phyloP scores from a whole-genome alignment of 2,888 invertebrate species.

The Drosophila pseudotakahashii region DNA sequence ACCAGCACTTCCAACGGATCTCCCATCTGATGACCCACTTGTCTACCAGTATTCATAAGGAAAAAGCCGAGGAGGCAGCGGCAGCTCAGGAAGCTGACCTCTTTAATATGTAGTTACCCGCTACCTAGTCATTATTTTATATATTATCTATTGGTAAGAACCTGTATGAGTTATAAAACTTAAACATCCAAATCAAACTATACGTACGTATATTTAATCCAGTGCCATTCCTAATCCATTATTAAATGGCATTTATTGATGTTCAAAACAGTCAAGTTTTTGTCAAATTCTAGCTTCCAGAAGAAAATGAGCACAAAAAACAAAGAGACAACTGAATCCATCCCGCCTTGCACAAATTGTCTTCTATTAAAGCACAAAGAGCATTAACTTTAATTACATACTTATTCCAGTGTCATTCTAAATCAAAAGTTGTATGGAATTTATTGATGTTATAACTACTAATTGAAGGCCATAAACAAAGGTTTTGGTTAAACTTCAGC shows the following conservation, averaged over 20 bases:
- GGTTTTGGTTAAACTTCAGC: too few species aligned
- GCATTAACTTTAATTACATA: not conserved
- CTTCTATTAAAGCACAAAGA: not conserved
- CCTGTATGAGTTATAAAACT: not conserved
- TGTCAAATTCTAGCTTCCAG: not conserved
- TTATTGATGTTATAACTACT: not conserved
- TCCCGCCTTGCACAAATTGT: not conserved
- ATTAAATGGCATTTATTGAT: not conserved
- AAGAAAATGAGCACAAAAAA: not conserved
- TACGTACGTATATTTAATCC: not conserved
- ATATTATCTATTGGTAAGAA: not conserved
- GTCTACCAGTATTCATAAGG: slow-evolving; percentile 1
- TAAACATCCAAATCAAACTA: not conserved
- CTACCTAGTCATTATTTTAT: not conserved
- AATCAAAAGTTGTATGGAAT: not conserved
- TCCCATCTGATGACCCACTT: slow-evolving; percentile 10
- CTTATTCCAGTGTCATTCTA: not conserved
- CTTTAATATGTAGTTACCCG: too few species aligned
- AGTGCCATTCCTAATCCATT: not conserved
- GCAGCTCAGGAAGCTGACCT: not conserved
- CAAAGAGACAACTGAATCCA: not conserved
- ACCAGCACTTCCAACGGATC: slow-evolving; percentile 21
- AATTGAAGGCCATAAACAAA: not conserved
- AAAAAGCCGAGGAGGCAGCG: slow-evolving; percentile 1
- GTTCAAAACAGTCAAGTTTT: not conserved